Conservation (phyloP, 2,797 vertebrate species). For the Oreochromis grahami region DNA sequence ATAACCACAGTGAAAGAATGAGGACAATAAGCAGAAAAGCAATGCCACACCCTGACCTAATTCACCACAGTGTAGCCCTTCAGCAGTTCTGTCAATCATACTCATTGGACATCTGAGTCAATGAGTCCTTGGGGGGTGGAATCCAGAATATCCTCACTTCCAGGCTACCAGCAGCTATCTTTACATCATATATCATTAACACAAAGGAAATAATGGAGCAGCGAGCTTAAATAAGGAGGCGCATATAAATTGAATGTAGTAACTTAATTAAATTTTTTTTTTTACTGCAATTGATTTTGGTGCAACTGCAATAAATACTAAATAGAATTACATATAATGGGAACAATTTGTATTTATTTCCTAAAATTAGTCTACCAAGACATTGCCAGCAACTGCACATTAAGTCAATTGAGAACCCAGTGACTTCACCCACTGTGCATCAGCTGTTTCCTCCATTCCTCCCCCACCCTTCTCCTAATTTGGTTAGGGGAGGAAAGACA, state of each 20-base stretch:
- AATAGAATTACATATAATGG: neutral
- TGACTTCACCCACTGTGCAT: conserved; percentile 66
- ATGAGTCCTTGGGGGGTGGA: conserved; percentile 20
- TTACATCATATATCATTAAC: neutral
- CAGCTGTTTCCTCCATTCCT: conserved; percentile 70
- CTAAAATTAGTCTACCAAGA: neutral
- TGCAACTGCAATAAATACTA: neutral
- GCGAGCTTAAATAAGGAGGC: neutral
- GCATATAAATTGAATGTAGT: neutral
- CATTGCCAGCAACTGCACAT: conserved; percentile 11
- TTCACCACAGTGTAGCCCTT: conserved; percentile 45
- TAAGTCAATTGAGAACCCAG: conserved; percentile 29
- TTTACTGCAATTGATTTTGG: neutral
- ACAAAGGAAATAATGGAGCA: neutral
- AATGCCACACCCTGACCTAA: conserved; percentile 68
- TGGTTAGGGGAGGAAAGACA: conserved; percentile 53
- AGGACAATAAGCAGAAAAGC: conserved; percentile 61
- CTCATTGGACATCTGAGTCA: conserved; percentile 51
- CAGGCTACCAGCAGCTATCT: neutral
- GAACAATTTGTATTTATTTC: neutral
- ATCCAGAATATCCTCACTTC: neutral
- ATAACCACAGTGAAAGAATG: conserved; percentile 67
- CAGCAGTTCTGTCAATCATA: conserved; percentile 62
- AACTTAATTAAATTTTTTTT: neutral
- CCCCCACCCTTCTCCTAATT: conserved; percentile 66